Base-by-base conservation (phyloP, 2,113 vertebrate species). In the Nannobrachium achirus region DNA sequence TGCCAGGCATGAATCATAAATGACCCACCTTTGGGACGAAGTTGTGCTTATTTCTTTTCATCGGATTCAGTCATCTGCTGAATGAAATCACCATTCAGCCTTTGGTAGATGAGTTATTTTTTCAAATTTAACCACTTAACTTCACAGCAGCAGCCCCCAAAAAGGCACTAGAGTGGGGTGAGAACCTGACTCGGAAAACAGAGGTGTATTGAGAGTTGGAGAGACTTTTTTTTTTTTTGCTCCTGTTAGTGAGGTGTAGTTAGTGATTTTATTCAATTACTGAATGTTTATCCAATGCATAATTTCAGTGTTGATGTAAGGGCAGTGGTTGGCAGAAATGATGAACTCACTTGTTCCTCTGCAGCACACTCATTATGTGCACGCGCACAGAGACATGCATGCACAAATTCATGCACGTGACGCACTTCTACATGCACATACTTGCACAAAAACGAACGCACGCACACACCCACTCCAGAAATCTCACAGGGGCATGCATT, bases 251-350 rank as follows among this genome's bases (percentile, higher is more conserved):
- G 39, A 75, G 77, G 87, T 72, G 52, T 69, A 20, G 44, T 78
- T 81, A 81, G 81, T 77, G 82, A 80, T 86, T 90, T 90, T 77
- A 80, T 85, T 88, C 74, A 87, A 80, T 82, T 83, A 82, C 65
- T 56, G 46, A 78, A 40, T 87, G 66, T 91, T 91, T 90, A 81
- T 78, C 76, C 81, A 86, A 82, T 79, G 63, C 69, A 49, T 84
- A 80, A 86, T 75, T 85, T 87, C 86, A 90, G 81, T 82, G 66
- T 40, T 83, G 72, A 87, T 84, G 80, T 73, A 71, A n/a, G 76
- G 78, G 71, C 79, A 58, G 76, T 5, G 51, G 58, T 38, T 57
- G 76, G 55, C 52, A 57, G 55, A 85, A 88, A 87, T 85, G 63
- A 87, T 85, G 63, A 86, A 86, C 82, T 89, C 89, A 87, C 85